Evolutionary conservation across 2,888 invertebrate species (phyloP), one percentile per base, ranked within the genome.

Genomic region (Lutraria lutraria): DNA sequence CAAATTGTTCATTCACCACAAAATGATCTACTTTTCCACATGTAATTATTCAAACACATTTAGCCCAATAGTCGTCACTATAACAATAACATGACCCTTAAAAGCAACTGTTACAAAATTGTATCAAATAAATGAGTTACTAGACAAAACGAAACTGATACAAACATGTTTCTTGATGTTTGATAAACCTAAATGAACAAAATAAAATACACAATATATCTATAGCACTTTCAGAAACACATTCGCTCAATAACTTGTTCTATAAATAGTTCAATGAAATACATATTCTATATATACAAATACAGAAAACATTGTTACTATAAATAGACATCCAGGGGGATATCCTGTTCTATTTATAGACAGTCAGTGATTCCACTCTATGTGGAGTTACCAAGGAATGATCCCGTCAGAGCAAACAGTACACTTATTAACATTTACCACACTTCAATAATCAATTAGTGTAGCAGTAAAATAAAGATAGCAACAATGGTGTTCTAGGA

Each of bases 241-340:
- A 68, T n/a, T 56, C 63, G 10, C n/a, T 68, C n/a, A n/a, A 68
- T 68, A 68, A 68, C n/a, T 68, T 68, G 63, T 68, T 68, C 63
- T 68, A 68, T 68, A 68, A 68, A 68, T 68, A 68, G 63, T 25
- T 68, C 63, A 68, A 8, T n/a, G 63, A 68, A 68, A 68, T 68
- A 25, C 63, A 68, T 21, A 12, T n/a, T 68, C 12, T 25, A 68
- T 68, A 68, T 25, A 68, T 25, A 68, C 25, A 68, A 10, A 68
- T 68, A 68, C 25, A 68, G 63, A 68, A 68, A 68, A 68, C 63
- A 68, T n/a, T 25, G 0, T 4, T 25, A 25, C 25, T 68, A 68
- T 68, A 25, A 68, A 68, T 68, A 68, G 63, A 68, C 63, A 63
- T 68, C 12, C 8, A 68, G 63, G 0, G n/a, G 63, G 25, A 21